phyloP scores from a whole-genome alignment of 2,888 invertebrate genomes.

The Drosophila helvetica region DNA sequence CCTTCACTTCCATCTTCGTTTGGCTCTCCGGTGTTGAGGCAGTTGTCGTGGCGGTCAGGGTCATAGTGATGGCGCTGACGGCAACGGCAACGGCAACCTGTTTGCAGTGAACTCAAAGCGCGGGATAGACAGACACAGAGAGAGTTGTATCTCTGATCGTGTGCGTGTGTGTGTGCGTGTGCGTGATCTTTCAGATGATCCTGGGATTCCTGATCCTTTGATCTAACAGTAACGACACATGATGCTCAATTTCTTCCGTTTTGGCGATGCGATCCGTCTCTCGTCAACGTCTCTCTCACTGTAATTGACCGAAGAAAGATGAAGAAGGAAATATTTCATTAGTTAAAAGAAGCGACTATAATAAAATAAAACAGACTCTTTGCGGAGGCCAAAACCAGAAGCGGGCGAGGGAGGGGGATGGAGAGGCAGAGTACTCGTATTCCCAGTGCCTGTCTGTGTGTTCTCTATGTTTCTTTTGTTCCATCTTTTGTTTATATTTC shows the following conservation, averaged over 20 bases:
- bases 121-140: not conserved
- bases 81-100: conserved; percentile 7
- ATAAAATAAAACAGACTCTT: conserved; percentile 26
- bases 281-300: not conserved
- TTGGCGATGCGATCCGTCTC: not conserved
- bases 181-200: not conserved
- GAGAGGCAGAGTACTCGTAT: conserved; percentile 7
- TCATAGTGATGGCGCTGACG: conserved; percentile 73
- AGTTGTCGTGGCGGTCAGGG: conserved; percentile 81
- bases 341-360: not conserved
- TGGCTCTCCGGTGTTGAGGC: conserved; percentile 67
- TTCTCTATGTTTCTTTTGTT: conserved; percentile 25
- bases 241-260: not conserved
- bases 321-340: not conserved
- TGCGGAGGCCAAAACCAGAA: too few relatives aligned
- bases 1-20: conserved; percentile 83
- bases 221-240: not conserved
- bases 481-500: conserved; percentile 52
- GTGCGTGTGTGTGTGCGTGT: not conserved
- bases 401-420: too few relatives aligned
- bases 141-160: not conserved
- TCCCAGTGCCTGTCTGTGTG: conserved; percentile 4
- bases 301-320: not conserved
- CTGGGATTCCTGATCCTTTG: not conserved
- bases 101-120: not conserved